phyloP scores from a whole-genome alignment of 2,797 vertebrate species.

The Brotogeris chrysoptera region DNA sequence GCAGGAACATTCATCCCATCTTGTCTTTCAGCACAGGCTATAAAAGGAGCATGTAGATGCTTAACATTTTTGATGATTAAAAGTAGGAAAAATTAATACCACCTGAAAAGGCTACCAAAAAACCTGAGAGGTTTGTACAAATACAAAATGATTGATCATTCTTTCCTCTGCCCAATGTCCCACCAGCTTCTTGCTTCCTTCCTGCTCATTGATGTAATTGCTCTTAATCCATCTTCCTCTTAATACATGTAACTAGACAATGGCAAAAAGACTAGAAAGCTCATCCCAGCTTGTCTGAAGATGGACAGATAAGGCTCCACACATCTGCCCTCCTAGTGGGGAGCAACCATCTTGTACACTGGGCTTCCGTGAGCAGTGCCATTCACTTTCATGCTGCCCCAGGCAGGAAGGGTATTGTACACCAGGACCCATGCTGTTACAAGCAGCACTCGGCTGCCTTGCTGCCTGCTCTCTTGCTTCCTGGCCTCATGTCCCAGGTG shows the following conservation, averaged over 20 bases:
- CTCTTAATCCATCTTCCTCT: not conserved
- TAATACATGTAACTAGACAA: not conserved
- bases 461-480: not conserved
- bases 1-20: not conserved
- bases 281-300: not conserved
- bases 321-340: not conserved
- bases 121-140: not conserved
- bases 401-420: not conserved
- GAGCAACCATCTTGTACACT: not conserved
- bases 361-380: not conserved
- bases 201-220: not conserved
- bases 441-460: not conserved
- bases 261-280: not conserved
- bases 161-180: not conserved
- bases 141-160: not conserved
- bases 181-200: conserved; percentile 8
- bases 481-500: not conserved
- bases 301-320: not conserved
- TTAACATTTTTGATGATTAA: not conserved
- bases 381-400: not conserved
- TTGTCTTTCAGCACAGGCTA: not conserved
- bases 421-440: not conserved
- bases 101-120: not conserved
- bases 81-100: not conserved
- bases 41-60: not conserved